phyloP scores from a whole-genome alignment of 1,140 invertebrate species.

The Dryas iulia region DNA sequence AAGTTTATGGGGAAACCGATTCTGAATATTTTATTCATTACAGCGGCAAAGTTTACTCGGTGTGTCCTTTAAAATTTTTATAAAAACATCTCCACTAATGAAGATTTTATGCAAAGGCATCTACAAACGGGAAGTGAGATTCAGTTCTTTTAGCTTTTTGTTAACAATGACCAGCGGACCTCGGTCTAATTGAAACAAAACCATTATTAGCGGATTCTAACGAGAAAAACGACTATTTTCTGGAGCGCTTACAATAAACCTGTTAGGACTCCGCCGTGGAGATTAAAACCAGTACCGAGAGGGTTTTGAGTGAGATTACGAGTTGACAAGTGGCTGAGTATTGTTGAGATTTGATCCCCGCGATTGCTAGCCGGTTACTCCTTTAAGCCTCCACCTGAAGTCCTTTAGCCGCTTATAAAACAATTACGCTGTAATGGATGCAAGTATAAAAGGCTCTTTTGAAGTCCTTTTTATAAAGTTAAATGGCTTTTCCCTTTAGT shows the following conservation, averaged over 20 bases:
- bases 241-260: slow-evolving; percentile 47
- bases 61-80: slow-evolving; percentile 28
- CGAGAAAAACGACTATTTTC: slow-evolving; percentile 45
- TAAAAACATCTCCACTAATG: slow-evolving; percentile 43
- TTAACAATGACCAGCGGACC: slow-evolving; percentile 40
- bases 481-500: neutral
- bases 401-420: neutral
- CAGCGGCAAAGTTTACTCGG: slow-evolving; percentile 19
- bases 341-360: slow-evolving; percentile 41
- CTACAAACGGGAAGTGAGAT: slow-evolving; percentile 37
- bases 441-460: slow-evolving; percentile 1
- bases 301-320: slow-evolving; percentile 51
- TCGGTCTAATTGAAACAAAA: slow-evolving; percentile 49
- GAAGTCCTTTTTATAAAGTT: neutral
- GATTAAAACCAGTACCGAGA: slow-evolving; percentile 43
- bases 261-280: slow-evolving; percentile 46
- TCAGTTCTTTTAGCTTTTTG: slow-evolving; percentile 42
- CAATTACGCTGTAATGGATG: neutral
- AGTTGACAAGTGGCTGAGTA: slow-evolving; percentile 51
- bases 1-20: slow-evolving; percentile 20
- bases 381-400: neutral
- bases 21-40: slow-evolving; percentile 29
- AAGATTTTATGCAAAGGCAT: slow-evolving; percentile 54
- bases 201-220: slow-evolving; percentile 45
- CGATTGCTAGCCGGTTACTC: slow-evolving; percentile 13